phyloP scores from a whole-genome alignment of 2,888 invertebrate species.

The Drosophila borealis region DNA sequence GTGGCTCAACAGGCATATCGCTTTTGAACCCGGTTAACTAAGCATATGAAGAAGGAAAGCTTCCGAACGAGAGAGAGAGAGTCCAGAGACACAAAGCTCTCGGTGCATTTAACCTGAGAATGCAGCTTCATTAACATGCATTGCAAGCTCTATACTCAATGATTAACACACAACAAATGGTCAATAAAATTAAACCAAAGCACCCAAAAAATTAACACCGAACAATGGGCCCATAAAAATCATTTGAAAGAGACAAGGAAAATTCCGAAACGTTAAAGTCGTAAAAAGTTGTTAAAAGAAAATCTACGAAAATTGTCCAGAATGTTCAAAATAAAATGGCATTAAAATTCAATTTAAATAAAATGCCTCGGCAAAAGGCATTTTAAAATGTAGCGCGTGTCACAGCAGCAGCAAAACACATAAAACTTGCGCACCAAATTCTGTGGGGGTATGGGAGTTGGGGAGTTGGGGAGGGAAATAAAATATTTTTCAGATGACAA shows the following conservation, averaged over 20 bases:
- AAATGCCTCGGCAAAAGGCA: conserved; percentile 29
- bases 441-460: not conserved
- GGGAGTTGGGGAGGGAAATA: conserved; percentile 4
- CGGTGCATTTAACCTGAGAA: conserved; percentile 37
- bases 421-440: conserved; percentile 38
- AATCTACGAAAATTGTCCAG: conserved; percentile 59
- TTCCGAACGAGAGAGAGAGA: not conserved
- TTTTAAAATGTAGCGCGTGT: conserved; percentile 75
- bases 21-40: conserved; percentile 9
- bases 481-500: conserved; percentile 42
- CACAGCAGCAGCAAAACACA: conserved; percentile 53
- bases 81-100: not conserved
- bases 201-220: conserved; percentile 44
- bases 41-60: not conserved
- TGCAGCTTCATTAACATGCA: conserved; percentile 13
- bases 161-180: conserved; percentile 49
- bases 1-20: conserved; percentile 44
- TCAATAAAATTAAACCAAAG: conserved; percentile 73
- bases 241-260: conserved; percentile 43
- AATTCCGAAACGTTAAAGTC: conserved; percentile 73
- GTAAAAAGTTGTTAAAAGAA: conserved; percentile 59
- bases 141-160: conserved; percentile 13
- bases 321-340: conserved; percentile 48
- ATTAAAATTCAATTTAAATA: conserved; percentile 76
- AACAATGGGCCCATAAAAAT: conserved; percentile 64